phyloP scores from a whole-genome alignment of 2,797 vertebrate genomes.

The Chloroceryle inda region DNA sequence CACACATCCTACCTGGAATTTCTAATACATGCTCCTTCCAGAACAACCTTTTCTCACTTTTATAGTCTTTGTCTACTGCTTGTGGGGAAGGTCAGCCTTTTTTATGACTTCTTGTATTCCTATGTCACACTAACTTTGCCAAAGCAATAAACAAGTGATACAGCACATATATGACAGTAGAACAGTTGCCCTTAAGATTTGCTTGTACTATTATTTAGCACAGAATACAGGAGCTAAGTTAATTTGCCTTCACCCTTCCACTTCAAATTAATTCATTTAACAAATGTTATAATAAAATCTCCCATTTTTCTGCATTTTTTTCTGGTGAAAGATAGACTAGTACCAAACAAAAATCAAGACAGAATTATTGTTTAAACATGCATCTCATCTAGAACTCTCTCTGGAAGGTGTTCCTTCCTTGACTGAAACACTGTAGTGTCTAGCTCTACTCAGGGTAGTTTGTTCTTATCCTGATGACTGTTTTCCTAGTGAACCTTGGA shows the following conservation, averaged over 20 bases:
- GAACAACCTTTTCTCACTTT: neutral
- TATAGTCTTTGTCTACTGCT: neutral
- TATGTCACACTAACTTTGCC: neutral
- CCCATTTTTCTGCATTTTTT: neutral
- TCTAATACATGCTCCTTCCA: neutral
- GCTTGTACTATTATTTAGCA: neutral
- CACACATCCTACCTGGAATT: neutral
- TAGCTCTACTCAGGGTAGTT: neutral
- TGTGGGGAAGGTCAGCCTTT: neutral
- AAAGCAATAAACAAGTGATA: constrained; percentile 28
- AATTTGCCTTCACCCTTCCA: neutral
- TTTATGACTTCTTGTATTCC: constrained; percentile 13
- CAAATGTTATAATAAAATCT: neutral
- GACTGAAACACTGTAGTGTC: neutral
- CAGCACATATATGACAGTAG: neutral
- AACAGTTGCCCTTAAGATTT: neutral
- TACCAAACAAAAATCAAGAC: neutral
- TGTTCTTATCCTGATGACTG: neutral
- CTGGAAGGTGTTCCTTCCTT: neutral
- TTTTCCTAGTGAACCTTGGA: neutral
- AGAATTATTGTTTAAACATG: neutral
- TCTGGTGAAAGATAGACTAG: neutral
- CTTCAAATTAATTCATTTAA: neutral
- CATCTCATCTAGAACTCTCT: neutral
- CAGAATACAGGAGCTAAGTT: neutral